Evolutionary conservation across 2,888 invertebrate species (phyloP).

Genomic region (Caenorhabditis sulstoni): DNA sequence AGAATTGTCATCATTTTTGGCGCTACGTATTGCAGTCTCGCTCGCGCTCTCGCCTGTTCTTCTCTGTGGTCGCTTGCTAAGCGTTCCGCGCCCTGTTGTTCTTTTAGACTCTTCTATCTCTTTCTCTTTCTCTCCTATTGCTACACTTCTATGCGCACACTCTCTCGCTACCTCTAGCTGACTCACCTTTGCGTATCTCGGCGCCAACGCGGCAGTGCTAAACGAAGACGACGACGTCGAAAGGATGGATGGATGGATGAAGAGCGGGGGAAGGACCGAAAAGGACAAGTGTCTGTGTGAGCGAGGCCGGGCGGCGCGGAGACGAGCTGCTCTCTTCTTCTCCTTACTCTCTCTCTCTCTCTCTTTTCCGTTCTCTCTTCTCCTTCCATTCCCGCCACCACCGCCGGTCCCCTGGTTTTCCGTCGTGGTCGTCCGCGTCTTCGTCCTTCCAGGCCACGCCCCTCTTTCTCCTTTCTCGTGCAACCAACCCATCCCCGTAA

Average conservation of each 20-base stretch:
- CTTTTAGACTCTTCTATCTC: neutral
- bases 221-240: neutral
- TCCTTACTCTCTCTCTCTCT: neutral
- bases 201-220: neutral
- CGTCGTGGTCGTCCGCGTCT: slow-evolving; percentile 2
- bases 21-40: neutral
- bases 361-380: neutral
- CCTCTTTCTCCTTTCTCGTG: neutral
- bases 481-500: neutral
- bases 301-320: neutral
- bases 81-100: neutral
- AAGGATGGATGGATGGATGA: neutral
- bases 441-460: slow-evolving; percentile 3
- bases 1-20: slow-evolving; percentile 1
- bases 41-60: neutral
- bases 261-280: neutral
- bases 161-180: slow-evolving; percentile 2
- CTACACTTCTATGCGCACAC: neutral
- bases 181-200: neutral
- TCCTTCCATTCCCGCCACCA: too few relatives aligned
- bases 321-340: neutral
- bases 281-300: neutral
- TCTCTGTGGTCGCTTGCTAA: neutral
- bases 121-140: neutral
- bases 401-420: neutral